These are phyloP conservation scores for Drosophila arizonae DNA, from an alignment of 1,140 invertebrate genomes.

Conservation along the genomic window DNA sequence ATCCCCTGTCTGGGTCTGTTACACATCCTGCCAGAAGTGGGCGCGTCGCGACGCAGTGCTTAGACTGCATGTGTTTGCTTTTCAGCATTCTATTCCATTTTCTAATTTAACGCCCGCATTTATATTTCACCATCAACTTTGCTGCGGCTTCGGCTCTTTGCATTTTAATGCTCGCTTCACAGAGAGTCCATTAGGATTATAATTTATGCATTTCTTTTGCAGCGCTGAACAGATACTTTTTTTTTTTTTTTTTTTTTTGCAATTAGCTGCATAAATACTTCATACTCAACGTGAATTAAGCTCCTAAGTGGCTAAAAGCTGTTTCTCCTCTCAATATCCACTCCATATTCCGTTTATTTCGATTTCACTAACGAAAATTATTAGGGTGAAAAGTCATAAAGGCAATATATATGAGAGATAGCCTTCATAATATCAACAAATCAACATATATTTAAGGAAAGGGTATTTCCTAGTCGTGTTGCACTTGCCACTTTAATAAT, in stretches of 20 bases:
- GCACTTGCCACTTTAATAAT: background rate
- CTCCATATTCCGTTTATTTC: background rate
- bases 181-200: slow-evolving; percentile 32
- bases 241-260: background rate
- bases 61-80: slow-evolving; percentile 53
- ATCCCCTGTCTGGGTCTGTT: slow-evolving; percentile 45
- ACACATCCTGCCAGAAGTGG: slow-evolving; percentile 38
- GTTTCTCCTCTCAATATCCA: background rate
- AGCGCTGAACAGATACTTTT: background rate
- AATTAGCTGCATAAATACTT: slow-evolving; percentile 21
- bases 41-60: background rate
- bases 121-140: slow-evolving; percentile 7
- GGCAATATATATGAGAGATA: too few species aligned
- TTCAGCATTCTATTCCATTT: slow-evolving; percentile 28
- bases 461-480: background rate
- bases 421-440: background rate
- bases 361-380: too few species aligned
- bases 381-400: too few species aligned
- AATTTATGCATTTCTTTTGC: slow-evolving; percentile 23
- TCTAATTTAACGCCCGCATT: slow-evolving; percentile 15
- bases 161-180: slow-evolving; percentile 5
- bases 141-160: slow-evolving; percentile 8
- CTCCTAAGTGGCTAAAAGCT: too few species aligned
- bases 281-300: background rate
- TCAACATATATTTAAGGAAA: background rate